Percentiles rank a stretch among this genome's conserved stretches.
phyloP scores from a whole-genome alignment of 1,140 invertebrate species.

The Chionoecetes opilio region DNA sequence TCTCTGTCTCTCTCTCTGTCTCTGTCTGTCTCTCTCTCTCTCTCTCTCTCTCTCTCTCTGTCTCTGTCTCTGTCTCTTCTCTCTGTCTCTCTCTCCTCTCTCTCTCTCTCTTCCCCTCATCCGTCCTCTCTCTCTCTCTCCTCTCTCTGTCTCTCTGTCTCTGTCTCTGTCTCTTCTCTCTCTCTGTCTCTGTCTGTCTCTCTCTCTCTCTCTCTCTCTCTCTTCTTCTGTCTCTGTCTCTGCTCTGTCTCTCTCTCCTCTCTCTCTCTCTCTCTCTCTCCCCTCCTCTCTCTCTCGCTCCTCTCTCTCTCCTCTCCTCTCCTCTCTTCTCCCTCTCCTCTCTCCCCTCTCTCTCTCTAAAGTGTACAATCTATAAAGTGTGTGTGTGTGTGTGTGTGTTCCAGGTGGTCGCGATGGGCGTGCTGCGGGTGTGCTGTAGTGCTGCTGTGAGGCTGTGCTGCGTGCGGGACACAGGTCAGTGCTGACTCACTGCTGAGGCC shows the following conservation, averaged over 20 bases:
- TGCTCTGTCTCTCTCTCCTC: background rate
- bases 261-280: background rate
- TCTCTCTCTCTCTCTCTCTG: too few relatives aligned
- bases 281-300: background rate
- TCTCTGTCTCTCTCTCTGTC: constrained; percentile 22
- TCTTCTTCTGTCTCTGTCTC: background rate
- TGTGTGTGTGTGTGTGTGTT: too few relatives aligned
- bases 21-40: background rate
- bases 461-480: too few relatives aligned
- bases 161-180: background rate
- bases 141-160: constrained; percentile 42
- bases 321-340: too few relatives aligned
- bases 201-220: background rate
- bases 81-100: constrained; percentile 8
- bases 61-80: background rate
- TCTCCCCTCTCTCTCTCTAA: too few relatives aligned
- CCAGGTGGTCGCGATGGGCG: too few relatives aligned
- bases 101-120: constrained; percentile 47
- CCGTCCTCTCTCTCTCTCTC: background rate
- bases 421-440: too few relatives aligned
- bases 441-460: too few relatives aligned
- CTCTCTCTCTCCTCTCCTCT: too few relatives aligned
- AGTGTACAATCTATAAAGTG: too few relatives aligned
- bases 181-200: too few relatives aligned
- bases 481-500: too few relatives aligned